Percentiles rank a stretch among this genome's conserved stretches.
These are phyloP conservation scores for Meriones unguiculatus DNA, from an alignment of 2,113 vertebrate species.

Conservation along the genomic window DNA sequence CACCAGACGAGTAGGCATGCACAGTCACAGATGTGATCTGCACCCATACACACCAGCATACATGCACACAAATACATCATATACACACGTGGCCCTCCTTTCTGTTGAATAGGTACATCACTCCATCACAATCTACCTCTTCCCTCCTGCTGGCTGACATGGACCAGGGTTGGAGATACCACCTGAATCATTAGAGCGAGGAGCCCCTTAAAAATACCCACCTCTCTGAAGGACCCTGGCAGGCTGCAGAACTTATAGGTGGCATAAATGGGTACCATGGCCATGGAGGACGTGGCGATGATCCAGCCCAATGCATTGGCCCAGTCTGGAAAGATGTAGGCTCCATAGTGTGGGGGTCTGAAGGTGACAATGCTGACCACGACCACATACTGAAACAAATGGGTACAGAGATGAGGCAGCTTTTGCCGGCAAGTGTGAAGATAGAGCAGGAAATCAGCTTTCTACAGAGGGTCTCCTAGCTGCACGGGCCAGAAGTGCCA, in stretches of 20 bases:
- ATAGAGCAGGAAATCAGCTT: background rate
- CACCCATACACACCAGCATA: background rate
- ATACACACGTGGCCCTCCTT: background rate
- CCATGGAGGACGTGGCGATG: conserved; percentile 94
- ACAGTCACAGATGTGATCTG: too few relatives aligned
- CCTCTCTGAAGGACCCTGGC: conserved; percentile 91
- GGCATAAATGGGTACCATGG: conserved; percentile 93
- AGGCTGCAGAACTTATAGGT: conserved; percentile 93
- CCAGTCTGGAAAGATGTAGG: conserved; percentile 92
- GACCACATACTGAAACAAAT: conserved; percentile 90
- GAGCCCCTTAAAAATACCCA: conserved; percentile 75
- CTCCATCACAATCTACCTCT: background rate
- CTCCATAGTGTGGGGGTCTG: conserved; percentile 91
- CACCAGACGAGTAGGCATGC: too few relatives aligned
- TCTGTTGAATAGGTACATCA: background rate
- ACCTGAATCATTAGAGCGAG: background rate
- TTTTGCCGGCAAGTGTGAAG: rapidly evolving
- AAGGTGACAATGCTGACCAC: conserved; percentile 93
- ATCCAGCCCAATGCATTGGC: conserved; percentile 93
- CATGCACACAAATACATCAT: background rate
- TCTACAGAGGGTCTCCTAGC: background rate
- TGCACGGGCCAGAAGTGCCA: background rate
- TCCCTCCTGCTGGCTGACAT: background rate
- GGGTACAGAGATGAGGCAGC: background rate
- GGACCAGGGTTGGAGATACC: background rate